These are phyloP conservation scores for Ochropacha duplaris DNA, from an alignment of 2,888 invertebrate genomes.

Conservation along the genomic window DNA sequence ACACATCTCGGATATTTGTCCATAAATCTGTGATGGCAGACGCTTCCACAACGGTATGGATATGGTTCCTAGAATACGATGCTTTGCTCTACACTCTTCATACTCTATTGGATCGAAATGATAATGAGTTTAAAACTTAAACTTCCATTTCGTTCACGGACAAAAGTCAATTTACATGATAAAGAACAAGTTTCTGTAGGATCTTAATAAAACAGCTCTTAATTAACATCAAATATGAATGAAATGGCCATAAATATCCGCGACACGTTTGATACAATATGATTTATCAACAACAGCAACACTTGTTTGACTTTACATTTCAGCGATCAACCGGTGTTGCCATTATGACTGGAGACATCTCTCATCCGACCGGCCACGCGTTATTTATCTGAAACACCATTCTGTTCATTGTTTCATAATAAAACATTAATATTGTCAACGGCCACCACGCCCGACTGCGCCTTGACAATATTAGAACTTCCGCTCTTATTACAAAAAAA, in stretches of 20 bases:
- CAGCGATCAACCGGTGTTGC: slow-evolving; percentile 46
- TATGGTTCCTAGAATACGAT: slow-evolving; percentile 64
- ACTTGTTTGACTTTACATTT: slow-evolving; percentile 39
- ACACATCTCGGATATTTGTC: slow-evolving; percentile 77
- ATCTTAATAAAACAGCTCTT: slow-evolving; percentile 20
- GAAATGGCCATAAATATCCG: not conserved
- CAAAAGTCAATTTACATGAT: not conserved
- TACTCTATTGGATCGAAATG: not conserved
- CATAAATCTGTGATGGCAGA: slow-evolving; percentile 71
- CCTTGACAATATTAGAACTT: slow-evolving; percentile 74
- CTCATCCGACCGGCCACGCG: slow-evolving; percentile 59
- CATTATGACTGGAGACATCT: slow-evolving; percentile 59
- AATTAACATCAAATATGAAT: slow-evolving; percentile 11
- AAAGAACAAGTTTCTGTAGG: not conserved
- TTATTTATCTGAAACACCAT: slow-evolving; percentile 70
- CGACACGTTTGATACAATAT: slow-evolving; percentile 19
- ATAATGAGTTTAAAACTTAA: not conserved
- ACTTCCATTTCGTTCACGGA: not conserved
- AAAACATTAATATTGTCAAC: slow-evolving; percentile 80
- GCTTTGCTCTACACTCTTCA: slow-evolving; percentile 55
- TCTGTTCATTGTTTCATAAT: slow-evolving; percentile 81
- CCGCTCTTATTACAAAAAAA: slow-evolving; percentile 59
- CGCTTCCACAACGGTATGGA: slow-evolving; percentile 56
- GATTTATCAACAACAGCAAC: slow-evolving; percentile 38
- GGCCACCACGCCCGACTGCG: slow-evolving; percentile 61